These are phyloP conservation scores for Sceliomorpha sp. DNA, from an alignment of 2,888 invertebrate species.

Conservation along the genomic window DNA sequence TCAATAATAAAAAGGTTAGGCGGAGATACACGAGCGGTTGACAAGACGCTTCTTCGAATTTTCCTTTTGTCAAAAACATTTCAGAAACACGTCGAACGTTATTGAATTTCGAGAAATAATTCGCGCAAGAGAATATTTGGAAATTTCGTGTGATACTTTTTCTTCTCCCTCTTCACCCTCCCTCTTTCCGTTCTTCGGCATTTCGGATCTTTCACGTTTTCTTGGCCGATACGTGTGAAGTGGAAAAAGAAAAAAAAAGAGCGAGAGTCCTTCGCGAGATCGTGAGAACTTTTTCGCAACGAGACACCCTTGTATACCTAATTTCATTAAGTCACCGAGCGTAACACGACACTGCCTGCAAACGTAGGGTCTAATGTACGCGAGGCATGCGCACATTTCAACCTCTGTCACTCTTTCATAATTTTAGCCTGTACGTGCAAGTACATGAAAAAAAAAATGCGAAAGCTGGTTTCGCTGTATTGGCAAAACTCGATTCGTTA, in stretches of 20 bases:
- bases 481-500: no score
- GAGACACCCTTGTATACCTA: slow-evolving; percentile 53
- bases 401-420: slow-evolving; percentile 34
- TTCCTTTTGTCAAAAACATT: no score
- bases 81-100: no score
- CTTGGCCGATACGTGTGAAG: slow-evolving; percentile 4
- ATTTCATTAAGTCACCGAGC: slow-evolving; percentile 64
- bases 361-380: slow-evolving; percentile 52
- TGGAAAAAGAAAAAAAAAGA: slow-evolving; percentile 23
- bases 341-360: slow-evolving; percentile 62
- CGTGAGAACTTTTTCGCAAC: slow-evolving; percentile 63
- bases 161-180: background rate
- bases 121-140: no score
- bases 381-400: slow-evolving; percentile 42
- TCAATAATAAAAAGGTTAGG: no score
- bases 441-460: no score
- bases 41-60: no score
- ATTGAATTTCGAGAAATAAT: no score
- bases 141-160: no score
- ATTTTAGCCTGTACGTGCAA: slow-evolving; percentile 16
- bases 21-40: no score
- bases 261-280: slow-evolving; percentile 53
- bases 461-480: no score
- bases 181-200: slow-evolving; percentile 3
- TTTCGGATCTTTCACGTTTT: slow-evolving; percentile 23